Percentiles rank a stretch among this genome's conserved stretches.
Conservation (phyloP, 2,888 invertebrate genomes). For the Tetanocera ferruginea region DNA sequence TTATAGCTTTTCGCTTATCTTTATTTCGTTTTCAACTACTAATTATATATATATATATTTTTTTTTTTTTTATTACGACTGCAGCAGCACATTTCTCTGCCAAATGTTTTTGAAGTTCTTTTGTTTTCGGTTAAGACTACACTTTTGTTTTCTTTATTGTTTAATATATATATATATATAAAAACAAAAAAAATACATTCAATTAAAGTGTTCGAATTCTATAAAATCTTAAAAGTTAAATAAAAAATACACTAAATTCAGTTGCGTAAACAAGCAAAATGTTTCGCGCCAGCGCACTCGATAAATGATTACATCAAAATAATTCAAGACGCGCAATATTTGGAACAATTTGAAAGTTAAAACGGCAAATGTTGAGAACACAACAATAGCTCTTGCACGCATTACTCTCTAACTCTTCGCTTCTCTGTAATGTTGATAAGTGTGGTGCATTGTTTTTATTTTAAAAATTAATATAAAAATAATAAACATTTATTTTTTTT, state of each 20-base stretch:
- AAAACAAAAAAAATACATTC: constrained; percentile 9
- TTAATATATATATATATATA: too few species aligned
- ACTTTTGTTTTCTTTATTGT: background rate
- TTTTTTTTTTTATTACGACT: background rate
- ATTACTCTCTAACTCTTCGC: background rate
- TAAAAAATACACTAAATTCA: constrained; percentile 32
- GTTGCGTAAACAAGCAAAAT: constrained; percentile 4
- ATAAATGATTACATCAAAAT: constrained; percentile 25
- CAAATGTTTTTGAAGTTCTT: constrained; percentile 11
- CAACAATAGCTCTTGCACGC: background rate
- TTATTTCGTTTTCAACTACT: constrained; percentile 7
- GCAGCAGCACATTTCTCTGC: constrained; percentile 21
- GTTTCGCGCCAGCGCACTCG: background rate
- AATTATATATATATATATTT: constrained; percentile 1
- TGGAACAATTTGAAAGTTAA: constrained; percentile 11
- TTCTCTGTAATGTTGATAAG: too few species aligned
- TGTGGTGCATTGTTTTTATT: too few species aligned
- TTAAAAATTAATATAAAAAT: too few species aligned
- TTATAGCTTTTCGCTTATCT: background rate
- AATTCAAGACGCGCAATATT: background rate
- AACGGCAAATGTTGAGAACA: constrained; percentile 17
- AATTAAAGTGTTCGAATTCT: background rate
- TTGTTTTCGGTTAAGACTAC: background rate
- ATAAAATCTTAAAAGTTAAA: constrained; percentile 26
- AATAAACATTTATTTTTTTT: background rate